Evolutionary conservation across 2,797 vertebrate species (phyloP), one percentile per base, ranked within the genome.

Genomic region (Typhlichthys eigenmanni): DNA sequence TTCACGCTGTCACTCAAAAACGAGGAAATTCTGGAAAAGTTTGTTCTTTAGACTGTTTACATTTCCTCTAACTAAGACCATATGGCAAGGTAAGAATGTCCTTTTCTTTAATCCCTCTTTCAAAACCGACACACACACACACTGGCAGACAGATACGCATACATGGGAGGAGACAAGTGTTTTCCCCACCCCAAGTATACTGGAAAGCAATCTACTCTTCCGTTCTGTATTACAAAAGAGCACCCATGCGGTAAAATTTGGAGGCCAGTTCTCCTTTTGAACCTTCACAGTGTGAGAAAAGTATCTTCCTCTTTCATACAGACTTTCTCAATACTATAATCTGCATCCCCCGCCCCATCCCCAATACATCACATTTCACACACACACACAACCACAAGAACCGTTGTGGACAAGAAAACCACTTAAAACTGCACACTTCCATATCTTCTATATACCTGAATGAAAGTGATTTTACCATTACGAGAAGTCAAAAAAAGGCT

Each of bases 71-170:
- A 38, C 34, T 38, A 46, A 62, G 59, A 68, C 45, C 57, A 62
- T 70, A 55, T 58, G 68, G 52, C 55, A 83, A 71, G 67, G 67
- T 63, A 66, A 82, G 74, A 67, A 62, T 60, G 60, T 69, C 4
- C 68, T 66, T 71, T 70, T 58, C 55, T 66, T 75, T 80, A 78
- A 79, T 87, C 88, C 85, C 79, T 63, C 81, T 86, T 86, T 81
- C 76, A 55, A 63, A 38, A 17, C 55, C 2, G 12, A 38, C 55
- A 56, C 55, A 56, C 55, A 56, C 55, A 38, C 32, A 56, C 32
- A 5, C 55, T 8, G 32, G 16, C 55, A 46, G 32, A 43, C 55
- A 56, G 1, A 38, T n/a, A 9, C n/a, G 10, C 29, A 13, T n/a
- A 1, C 8, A 43, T 43, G 38, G 38, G 38, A 43, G 38, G 38